Percentiles rank a stretch among this genome's conserved stretches.
phyloP scores from a whole-genome alignment of 1,140 invertebrate genomes.

The Triops longicaudatus region DNA sequence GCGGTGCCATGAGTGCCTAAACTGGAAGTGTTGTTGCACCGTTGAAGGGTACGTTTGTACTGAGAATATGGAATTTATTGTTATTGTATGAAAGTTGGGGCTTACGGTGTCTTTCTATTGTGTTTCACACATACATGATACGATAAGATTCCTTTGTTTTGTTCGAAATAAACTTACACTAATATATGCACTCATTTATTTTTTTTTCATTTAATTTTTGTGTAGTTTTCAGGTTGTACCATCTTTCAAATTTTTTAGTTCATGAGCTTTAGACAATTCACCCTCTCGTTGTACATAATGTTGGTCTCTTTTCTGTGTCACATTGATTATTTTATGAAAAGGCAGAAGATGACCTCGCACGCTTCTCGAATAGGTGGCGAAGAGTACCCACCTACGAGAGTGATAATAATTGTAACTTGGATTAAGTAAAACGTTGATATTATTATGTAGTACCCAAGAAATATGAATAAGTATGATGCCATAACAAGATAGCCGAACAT shows the following conservation, averaged over 20 bases:
- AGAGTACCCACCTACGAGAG: slow-evolving; percentile 26
- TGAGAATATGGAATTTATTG: too few species aligned
- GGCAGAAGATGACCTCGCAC: slow-evolving; percentile 27
- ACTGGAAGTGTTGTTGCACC: too few species aligned
- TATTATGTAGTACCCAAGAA: slow-evolving; percentile 16
- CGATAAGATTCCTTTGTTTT: too few species aligned
- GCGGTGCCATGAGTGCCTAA: too few species aligned
- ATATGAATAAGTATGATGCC: slow-evolving; percentile 25
- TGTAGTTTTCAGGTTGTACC: too few species aligned
- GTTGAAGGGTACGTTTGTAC: too few species aligned
- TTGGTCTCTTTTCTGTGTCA: neutral
- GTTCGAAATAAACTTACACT: too few species aligned
- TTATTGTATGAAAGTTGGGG: too few species aligned
- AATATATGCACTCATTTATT: too few species aligned
- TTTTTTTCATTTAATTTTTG: too few species aligned
- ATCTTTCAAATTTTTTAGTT: neutral
- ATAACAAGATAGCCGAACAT: slow-evolving; percentile 29
- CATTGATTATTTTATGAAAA: slow-evolving; percentile 20
- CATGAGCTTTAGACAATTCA: neutral
- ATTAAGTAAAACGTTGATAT: neutral
- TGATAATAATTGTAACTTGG: neutral
- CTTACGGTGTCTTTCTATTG: too few species aligned
- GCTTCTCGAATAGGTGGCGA: slow-evolving; percentile 27
- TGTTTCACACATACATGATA: too few species aligned
- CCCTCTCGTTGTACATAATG: neutral